Evolutionary conservation across 2,797 vertebrate genomes (phyloP).

Genomic region (Notolabrus celidotus): DNA sequence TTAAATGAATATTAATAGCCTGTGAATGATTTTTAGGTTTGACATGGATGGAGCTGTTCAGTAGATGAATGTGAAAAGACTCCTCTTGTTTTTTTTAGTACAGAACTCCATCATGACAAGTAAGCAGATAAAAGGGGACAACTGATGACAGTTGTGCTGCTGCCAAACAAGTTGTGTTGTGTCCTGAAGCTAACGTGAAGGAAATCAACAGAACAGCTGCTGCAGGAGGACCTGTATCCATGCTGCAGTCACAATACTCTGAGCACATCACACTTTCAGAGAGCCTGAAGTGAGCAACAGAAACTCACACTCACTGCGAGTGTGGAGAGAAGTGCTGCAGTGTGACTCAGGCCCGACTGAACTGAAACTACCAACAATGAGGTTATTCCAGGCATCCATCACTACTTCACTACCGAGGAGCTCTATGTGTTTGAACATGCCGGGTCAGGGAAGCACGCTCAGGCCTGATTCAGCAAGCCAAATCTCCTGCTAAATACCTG

Average conservation of each 20-base stretch:
- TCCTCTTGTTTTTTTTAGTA: too few relatives aligned
- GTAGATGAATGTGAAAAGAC: too few relatives aligned
- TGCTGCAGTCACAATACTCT: not conserved
- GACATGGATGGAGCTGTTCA: too few relatives aligned
- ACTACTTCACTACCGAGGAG: not conserved
- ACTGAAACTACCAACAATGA: constrained; percentile 17
- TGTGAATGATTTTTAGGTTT: too few relatives aligned
- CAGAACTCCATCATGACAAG: too few relatives aligned
- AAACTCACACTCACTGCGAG: not conserved
- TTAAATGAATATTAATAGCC: too few relatives aligned
- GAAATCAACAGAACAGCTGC: constrained; percentile 6
- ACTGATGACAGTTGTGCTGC: not conserved
- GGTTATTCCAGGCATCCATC: constrained; percentile 19
- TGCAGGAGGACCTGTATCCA: not conserved
- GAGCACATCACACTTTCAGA: constrained; percentile 9
- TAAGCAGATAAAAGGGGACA: constrained; percentile 2
- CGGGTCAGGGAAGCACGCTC: constrained; percentile 19
- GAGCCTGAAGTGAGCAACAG: not conserved
- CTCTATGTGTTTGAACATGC: constrained; percentile 37
- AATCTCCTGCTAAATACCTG: constrained; percentile 27
- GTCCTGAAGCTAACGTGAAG: constrained; percentile 15
- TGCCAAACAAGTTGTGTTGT: not conserved
- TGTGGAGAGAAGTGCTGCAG: constrained; percentile 8
- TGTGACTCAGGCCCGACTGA: constrained; percentile 48
- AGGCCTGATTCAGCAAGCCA: constrained; percentile 21